These are phyloP conservation scores for Epistrophella euchroma DNA, from an alignment of 2,888 invertebrate species.

Conservation along the genomic window DNA sequence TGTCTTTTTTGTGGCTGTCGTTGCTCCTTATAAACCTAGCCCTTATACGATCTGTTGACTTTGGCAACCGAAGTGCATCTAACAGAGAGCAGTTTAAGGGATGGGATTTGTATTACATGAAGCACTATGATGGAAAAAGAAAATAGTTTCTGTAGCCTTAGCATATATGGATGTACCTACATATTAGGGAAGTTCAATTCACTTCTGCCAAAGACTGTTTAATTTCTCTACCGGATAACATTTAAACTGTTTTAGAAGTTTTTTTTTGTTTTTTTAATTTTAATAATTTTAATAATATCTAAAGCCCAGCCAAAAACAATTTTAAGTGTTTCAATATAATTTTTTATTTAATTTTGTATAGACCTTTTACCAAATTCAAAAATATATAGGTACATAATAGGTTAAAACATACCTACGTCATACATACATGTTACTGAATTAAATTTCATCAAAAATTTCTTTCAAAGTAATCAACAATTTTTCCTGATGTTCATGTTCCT, in stretches of 20 bases:
- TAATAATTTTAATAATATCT: too few species aligned
- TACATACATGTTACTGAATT: too few species aligned
- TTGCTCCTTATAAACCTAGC: constrained; percentile 21
- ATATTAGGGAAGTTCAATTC: constrained; percentile 9
- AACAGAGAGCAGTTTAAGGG: constrained; percentile 4
- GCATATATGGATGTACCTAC: too few species aligned
- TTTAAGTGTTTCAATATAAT: background rate
- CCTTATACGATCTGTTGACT: constrained; percentile 50
- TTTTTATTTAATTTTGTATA: background rate
- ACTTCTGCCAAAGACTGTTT: background rate
- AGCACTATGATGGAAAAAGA: constrained; percentile 7
- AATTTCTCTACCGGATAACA: background rate
- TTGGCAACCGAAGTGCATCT: constrained; percentile 38
- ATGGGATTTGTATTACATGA: constrained; percentile 36
- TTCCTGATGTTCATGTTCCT: background rate
- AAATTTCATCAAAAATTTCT: background rate
- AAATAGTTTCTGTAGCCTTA: background rate
- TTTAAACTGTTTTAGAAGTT: background rate
- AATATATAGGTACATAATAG: too few species aligned
- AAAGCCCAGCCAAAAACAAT: background rate
- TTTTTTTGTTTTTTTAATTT: too few species aligned
- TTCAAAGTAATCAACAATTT: background rate
- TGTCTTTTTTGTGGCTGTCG: constrained; percentile 45
- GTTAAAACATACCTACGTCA: too few species aligned
- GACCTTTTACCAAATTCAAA: too few species aligned